phyloP scores from a whole-genome alignment of 2,113 vertebrate genomes.

The Uria aalge region DNA sequence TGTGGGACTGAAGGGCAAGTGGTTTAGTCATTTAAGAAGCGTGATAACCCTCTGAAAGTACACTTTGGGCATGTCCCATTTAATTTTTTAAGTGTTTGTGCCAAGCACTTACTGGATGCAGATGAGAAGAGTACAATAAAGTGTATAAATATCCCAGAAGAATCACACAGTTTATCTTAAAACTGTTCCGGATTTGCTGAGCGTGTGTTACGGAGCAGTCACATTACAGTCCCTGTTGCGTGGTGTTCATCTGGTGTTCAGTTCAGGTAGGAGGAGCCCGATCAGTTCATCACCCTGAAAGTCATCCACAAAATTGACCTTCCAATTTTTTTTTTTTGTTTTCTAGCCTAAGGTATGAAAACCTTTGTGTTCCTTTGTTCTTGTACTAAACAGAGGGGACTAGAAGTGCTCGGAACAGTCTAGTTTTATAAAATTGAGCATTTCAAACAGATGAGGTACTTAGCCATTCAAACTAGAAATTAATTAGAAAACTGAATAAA shows the following conservation, averaged over 20 bases:
- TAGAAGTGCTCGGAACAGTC: not conserved
- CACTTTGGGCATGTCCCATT: not conserved
- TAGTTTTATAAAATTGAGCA: not conserved
- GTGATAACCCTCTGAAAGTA: not conserved
- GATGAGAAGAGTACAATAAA: not conserved
- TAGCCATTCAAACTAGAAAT: not conserved
- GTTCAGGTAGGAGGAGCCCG: not conserved
- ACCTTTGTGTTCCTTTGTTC: not conserved
- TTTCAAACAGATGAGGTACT: not conserved
- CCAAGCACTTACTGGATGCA: not conserved
- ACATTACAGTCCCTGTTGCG: not conserved
- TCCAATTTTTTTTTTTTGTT: not conserved
- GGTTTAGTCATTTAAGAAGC: not conserved
- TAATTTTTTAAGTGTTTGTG: not conserved
- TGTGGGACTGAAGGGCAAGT: not conserved
- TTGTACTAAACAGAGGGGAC: not conserved
- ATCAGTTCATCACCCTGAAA: not conserved
- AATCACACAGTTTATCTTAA: not conserved
- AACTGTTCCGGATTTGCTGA: not conserved
- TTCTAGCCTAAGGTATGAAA: not conserved
- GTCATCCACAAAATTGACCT: not conserved
- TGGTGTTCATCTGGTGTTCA: not conserved
- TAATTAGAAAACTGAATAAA: not conserved
- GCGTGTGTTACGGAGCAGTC: accelerated
- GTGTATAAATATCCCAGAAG: no score